Evolutionary conservation across 2,888 invertebrate species (phyloP), one percentile per base, ranked within the genome.

Genomic region (Emesis furor): DNA sequence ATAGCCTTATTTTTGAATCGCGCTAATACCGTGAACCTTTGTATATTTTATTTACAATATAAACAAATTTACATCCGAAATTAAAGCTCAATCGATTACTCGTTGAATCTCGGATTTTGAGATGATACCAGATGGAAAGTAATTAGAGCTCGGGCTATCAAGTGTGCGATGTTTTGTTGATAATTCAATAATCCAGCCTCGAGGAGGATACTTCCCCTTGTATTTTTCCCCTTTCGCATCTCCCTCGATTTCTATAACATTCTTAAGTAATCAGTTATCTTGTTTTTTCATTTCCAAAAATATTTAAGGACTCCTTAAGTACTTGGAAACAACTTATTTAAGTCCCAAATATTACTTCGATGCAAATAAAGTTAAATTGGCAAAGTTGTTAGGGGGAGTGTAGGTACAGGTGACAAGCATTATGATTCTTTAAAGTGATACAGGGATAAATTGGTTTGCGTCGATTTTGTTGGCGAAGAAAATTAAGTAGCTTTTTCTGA

Each of bases 301-400:
- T 92, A 93, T 94, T 93, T 93, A 93, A 92, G 89, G 88, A 89
- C 91, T 91, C 91, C 76, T 91, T 92, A 93, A 93, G 92, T 91
- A 93, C 91, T 92, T 91, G 80, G 88, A 88, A 91, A 92, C 93
- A 95, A 96, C 93, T 95, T 95, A 92, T 94, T 92, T 93, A 93
- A 94, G 93, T 94, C 91, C 83, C 92, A 91, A 95, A 94, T 95
- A 95, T 95, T 93, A 92, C 90, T 87, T 86, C 92, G 94, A 94
- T 94, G 95, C 93, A 95, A 95, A 95, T 95, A 95, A 96, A 96
- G 96, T 96, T 96, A 96, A 96, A 96, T 96, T 96, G 95, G 94
- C 92, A 96, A 96, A 96, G 96, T 96, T 96, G 89, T 83, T 83
- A 84, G 85, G 46, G 84, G 87, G 89, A 92, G 91, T 91, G 91